phyloP scores from a whole-genome alignment of 2,797 vertebrate genomes.

The Chiropotes sagulatus region DNA sequence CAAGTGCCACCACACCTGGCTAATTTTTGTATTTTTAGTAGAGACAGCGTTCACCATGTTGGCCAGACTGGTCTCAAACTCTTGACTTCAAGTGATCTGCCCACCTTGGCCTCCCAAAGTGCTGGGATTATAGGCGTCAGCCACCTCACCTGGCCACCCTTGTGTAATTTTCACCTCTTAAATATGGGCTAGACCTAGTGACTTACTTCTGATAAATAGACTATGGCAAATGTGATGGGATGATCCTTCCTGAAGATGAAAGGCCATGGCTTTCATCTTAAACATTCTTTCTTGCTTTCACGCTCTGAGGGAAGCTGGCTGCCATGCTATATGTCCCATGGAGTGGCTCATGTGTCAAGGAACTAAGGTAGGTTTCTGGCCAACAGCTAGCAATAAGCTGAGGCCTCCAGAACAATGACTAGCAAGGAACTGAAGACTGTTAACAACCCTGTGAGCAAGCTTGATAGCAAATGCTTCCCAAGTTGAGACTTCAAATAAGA shows the following conservation, averaged over 20 bases:
- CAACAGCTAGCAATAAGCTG: not conserved
- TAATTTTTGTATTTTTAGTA: no score
- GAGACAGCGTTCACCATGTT: no score
- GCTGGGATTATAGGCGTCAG: no score
- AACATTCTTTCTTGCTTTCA: not conserved
- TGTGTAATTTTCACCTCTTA: not conserved
- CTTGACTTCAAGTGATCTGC: no score
- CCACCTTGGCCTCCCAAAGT: no score
- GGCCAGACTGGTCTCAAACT: no score
- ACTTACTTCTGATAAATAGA: not conserved
- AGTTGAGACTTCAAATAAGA: not conserved
- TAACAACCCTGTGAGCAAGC: not conserved
- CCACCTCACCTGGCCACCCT: fast-evolving
- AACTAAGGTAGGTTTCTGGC: not conserved
- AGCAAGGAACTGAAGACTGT: not conserved
- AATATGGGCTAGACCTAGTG: not conserved
- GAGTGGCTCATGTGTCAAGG: not conserved
- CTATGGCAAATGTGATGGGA: not conserved
- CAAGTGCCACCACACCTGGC: no score
- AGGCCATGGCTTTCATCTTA: not conserved
- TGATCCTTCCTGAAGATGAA: not conserved
- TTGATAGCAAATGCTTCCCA: not conserved
- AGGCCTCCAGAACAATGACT: not conserved
- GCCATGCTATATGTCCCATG: not conserved
- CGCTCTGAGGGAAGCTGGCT: not conserved